phyloP scores from a whole-genome alignment of 2,113 vertebrate species.

The Campylomormyrus tamandua region DNA sequence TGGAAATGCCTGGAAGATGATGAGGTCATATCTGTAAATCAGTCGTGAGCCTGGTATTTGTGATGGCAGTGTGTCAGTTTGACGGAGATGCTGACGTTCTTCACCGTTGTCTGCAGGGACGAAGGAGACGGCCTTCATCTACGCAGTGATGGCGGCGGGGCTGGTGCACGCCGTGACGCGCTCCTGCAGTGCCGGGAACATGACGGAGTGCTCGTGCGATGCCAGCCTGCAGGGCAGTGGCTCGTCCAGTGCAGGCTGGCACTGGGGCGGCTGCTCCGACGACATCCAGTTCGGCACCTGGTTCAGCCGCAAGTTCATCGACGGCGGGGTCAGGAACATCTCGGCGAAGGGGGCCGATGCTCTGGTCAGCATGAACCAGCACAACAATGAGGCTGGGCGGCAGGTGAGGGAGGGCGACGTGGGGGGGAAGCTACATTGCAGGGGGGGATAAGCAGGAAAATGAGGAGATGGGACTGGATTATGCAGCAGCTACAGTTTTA shows the following conservation, averaged over 20 bases:
- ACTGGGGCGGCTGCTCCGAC: constrained; percentile 95
- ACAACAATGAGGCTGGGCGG: constrained; percentile 88
- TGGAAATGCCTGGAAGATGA: neutral
- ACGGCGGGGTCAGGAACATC: constrained; percentile 52
- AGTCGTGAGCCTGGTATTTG: neutral
- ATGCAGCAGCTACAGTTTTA: neutral
- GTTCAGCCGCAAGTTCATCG: constrained; percentile 89
- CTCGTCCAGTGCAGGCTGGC: constrained; percentile 74
- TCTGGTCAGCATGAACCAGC: constrained; percentile 70
- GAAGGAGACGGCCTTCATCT: constrained; percentile 86
- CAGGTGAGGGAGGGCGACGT: constrained; percentile 64
- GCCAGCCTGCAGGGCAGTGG: constrained; percentile 59
- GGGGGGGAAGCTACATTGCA: too few relatives aligned
- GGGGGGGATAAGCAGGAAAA: neutral
- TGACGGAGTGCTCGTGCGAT: constrained; percentile 88
- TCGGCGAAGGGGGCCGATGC: constrained; percentile 53
- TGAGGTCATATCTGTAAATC: neutral
- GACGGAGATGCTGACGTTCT: neutral
- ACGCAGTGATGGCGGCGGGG: constrained; percentile 79
- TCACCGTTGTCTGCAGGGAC: constrained; percentile 63
- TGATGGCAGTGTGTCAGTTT: neutral
- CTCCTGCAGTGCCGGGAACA: constrained; percentile 83
- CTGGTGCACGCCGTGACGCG: constrained; percentile 84
- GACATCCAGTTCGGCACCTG: constrained; percentile 80
- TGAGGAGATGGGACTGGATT: neutral